Conservation (phyloP, 2,797 vertebrate genomes). For the Taenioides sp. region DNA sequence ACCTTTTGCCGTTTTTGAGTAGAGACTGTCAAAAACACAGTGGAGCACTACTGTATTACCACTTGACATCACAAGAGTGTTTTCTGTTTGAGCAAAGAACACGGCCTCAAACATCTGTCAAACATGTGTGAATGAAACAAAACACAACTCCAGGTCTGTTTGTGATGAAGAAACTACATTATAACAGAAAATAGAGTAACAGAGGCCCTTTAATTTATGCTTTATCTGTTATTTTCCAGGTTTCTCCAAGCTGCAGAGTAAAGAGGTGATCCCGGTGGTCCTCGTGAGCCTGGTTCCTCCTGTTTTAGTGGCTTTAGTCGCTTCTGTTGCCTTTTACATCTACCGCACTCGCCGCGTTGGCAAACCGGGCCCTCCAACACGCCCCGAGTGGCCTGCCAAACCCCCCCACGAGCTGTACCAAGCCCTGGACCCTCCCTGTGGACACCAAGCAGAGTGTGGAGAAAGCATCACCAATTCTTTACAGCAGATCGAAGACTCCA, state of each 20-base stretch:
- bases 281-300: conserved; percentile 87
- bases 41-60: too few relatives aligned
- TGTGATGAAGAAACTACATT: too few relatives aligned
- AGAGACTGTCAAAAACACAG: too few relatives aligned
- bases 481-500: conserved; percentile 40
- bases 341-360: conserved; percentile 80
- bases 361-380: conserved; percentile 73
- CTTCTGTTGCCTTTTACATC: conserved; percentile 81
- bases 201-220: neutral
- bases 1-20: too few relatives aligned
- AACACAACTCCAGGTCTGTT: too few relatives aligned
- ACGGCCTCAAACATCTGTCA: too few relatives aligned
- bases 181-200: too few relatives aligned
- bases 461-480: conserved; percentile 20
- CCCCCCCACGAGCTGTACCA: conserved; percentile 62
- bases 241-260: conserved; percentile 83
- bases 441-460: conserved; percentile 37
- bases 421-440: conserved; percentile 52
- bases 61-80: too few relatives aligned
- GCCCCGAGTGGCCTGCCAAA: conserved; percentile 75
- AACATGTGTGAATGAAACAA: too few relatives aligned
- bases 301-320: conserved; percentile 80
- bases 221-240: conserved; percentile 59
- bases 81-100: too few relatives aligned
- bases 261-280: conserved; percentile 87